Conservation (phyloP, 2,113 vertebrate genomes). For the Lota lota region DNA sequence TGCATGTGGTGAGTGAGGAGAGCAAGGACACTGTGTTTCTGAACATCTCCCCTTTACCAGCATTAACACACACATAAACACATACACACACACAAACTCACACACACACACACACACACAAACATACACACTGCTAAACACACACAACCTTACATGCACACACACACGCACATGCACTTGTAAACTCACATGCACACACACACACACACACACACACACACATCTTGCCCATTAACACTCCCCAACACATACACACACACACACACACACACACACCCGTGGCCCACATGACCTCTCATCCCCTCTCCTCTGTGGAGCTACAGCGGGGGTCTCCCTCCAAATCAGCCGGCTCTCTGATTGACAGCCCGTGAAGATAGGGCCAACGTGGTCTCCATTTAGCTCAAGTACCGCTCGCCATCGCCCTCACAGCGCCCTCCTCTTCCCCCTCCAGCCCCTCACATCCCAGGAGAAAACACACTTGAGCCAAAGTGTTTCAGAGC, state of each 20-base stretch:
- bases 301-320: conserved; percentile 56
- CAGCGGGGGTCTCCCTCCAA: conserved; percentile 61
- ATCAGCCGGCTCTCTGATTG: conserved; percentile 67
- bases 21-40: conserved; percentile 64
- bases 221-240: not conserved
- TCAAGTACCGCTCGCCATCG: conserved; percentile 67
- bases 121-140: not conserved
- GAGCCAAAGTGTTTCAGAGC: conserved; percentile 98
- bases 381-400: conserved; percentile 76
- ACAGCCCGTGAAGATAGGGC: conserved; percentile 75
- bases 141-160: not conserved
- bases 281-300: conserved; percentile 57
- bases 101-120: not conserved
- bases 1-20: conserved; percentile 71
- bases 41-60: conserved; percentile 17
- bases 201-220: conserved; percentile 2
- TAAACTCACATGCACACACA: not conserved
- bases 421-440: conserved; percentile 53
- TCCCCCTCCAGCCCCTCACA: conserved; percentile 43
- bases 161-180: not conserved
- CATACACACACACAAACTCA: conserved; percentile 6
- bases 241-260: not conserved
- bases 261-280: conserved; percentile 8
- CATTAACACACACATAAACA: conserved; percentile 16
- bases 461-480: conserved; percentile 96